Evolutionary conservation across 2,113 vertebrate species (phyloP).

Genomic region (Danionella cerebrum): DNA sequence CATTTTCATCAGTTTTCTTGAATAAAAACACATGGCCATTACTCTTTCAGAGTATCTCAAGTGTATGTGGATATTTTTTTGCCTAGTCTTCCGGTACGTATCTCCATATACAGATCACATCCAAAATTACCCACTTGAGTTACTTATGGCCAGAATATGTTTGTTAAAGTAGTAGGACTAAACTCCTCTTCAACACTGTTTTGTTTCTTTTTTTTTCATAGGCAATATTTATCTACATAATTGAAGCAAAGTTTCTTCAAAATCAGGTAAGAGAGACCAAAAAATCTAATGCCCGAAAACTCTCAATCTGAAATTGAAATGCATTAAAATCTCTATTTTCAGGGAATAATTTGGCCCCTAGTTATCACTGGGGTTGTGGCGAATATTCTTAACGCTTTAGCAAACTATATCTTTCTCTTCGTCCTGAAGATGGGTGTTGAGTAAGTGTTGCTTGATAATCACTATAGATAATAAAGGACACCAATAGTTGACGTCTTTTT

Average conservation of each 20-base stretch:
- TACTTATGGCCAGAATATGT: neutral
- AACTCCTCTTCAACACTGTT: neutral
- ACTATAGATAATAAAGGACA: too few species aligned
- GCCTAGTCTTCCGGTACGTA: constrained; percentile 86
- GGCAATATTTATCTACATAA: constrained; percentile 76
- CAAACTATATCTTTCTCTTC: constrained; percentile 77
- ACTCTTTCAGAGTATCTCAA: constrained; percentile 73
- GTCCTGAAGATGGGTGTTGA: constrained; percentile 71
- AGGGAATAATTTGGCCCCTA: constrained; percentile 85
- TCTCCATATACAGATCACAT: neutral
- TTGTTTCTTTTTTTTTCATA: constrained; percentile 44
- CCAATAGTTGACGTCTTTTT: too few species aligned
- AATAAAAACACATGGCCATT: neutral
- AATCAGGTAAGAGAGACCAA: constrained; percentile 71
- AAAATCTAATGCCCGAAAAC: neutral
- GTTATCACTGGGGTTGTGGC: constrained; percentile 74
- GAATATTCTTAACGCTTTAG: constrained; percentile 75
- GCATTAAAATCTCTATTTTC: constrained; percentile 33
- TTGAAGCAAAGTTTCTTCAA: constrained; percentile 75
- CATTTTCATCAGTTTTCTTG: too few species aligned
- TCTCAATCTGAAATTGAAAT: neutral
- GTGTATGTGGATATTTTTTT: constrained; percentile 85
- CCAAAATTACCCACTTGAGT: too few species aligned
- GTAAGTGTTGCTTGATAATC: too few species aligned
- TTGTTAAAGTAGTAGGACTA: too few species aligned